Evolutionary conservation across 2,113 vertebrate genomes (phyloP).

Genomic region (Empidonax traillii): DNA sequence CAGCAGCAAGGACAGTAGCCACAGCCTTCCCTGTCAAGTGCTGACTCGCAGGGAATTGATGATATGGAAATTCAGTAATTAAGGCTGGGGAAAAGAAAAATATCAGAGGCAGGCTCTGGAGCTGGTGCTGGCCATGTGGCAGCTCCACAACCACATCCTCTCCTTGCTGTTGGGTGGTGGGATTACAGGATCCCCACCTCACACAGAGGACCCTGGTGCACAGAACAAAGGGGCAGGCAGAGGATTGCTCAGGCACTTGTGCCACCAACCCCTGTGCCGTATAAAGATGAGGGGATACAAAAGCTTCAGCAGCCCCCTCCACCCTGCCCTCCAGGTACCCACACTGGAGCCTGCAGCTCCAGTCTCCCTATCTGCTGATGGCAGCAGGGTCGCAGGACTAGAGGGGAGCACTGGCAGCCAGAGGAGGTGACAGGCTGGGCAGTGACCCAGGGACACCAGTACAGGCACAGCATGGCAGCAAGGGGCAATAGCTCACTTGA

Average conservation of each 20-base stretch:
- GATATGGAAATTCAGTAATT: slow-evolving; percentile 45
- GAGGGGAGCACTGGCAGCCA: background rate
- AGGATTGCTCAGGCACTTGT: background rate
- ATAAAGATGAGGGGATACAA: background rate
- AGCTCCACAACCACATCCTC: background rate
- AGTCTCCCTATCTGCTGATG: accelerated
- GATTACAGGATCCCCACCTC: background rate
- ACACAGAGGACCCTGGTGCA: background rate
- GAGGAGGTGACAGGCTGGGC: background rate
- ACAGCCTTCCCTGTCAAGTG: slow-evolving; percentile 37
- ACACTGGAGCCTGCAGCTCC: background rate
- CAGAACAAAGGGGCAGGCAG: background rate
- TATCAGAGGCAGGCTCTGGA: background rate
- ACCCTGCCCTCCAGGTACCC: background rate
- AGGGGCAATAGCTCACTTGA: background rate
- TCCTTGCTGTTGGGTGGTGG: background rate
- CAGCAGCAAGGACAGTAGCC: slow-evolving; percentile 16
- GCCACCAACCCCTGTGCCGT: background rate
- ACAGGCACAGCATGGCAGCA: accelerated
- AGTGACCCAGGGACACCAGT: accelerated
- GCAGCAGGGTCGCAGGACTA: background rate
- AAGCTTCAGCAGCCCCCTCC: background rate
- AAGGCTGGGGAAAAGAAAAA: background rate
- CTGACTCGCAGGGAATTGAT: slow-evolving; percentile 1
- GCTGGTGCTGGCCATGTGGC: background rate